A percentile compares a stretch with the other conserved stretches of the same genome.
Conservation (phyloP, 2,113 vertebrate genomes). For the Platysternon megacephalum region DNA sequence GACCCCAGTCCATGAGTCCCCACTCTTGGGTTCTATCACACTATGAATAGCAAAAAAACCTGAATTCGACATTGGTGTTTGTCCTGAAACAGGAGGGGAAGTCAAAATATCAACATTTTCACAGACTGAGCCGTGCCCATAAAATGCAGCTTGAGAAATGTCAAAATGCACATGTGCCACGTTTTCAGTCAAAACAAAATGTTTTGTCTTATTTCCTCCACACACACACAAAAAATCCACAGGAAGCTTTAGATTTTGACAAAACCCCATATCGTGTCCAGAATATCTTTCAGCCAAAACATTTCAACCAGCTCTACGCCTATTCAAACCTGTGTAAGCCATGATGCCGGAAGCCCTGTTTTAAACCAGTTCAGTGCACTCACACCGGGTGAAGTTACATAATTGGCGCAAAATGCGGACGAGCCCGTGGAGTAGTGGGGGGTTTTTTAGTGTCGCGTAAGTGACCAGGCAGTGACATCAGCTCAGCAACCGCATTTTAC, state of each 20-base stretch:
- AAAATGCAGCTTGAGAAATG: not conserved
- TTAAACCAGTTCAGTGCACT: not conserved
- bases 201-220: not conserved
- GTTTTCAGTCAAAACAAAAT: not conserved
- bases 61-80: not conserved
- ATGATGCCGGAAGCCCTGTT: not conserved
- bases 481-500: not conserved
- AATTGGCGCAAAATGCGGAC: not conserved
- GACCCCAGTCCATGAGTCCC: no score
- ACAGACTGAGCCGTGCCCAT: not conserved
- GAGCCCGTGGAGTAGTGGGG: no score
- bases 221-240: no score
- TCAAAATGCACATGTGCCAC: not conserved
- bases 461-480: not conserved
- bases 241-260: not conserved
- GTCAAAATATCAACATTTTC: not conserved
- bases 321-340: not conserved
- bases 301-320: not conserved
- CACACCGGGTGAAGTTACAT: not conserved
- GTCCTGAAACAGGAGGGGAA: not conserved
- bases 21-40: no score
- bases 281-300: not conserved
- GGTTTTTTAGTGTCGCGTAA: not conserved
- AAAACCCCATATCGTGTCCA: not conserved
- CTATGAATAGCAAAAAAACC: no score